Percentiles rank a stretch among this genome's conserved stretches.
These are phyloP conservation scores for Sorex fumeus DNA, from an alignment of 2,113 vertebrate species.

Conservation along the genomic window DNA sequence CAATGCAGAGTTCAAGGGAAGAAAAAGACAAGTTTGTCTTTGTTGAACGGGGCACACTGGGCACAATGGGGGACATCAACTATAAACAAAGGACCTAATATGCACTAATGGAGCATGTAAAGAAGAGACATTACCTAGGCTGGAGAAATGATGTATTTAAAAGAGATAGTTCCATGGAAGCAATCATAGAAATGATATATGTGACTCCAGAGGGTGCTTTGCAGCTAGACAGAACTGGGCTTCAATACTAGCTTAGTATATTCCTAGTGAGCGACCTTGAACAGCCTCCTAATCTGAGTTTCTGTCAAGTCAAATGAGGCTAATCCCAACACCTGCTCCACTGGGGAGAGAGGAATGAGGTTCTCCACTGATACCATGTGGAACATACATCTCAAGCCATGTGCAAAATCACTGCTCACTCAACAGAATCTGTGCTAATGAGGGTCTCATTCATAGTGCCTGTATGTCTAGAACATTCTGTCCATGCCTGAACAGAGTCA, in stretches of 20 bases:
- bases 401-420: rapidly evolving
- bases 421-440: too few species aligned
- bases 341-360: neutral
- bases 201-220: neutral
- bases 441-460: too few species aligned
- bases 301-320: slow-evolving; percentile 5
- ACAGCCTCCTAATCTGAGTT: neutral
- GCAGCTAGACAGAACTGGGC: neutral
- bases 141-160: neutral
- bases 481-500: neutral
- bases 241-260: neutral
- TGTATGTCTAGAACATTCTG: neutral
- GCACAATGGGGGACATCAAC: too few species aligned
- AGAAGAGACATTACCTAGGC: neutral
- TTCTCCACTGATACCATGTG: neutral
- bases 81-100: too few species aligned
- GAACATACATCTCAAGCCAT: neutral
- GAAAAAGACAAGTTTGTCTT: neutral
- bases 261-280: neutral
- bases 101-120: too few species aligned
- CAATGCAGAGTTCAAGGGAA: neutral
- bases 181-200: neutral
- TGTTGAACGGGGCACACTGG: too few species aligned
- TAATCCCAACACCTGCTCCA: neutral
- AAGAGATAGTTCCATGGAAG: neutral